phyloP scores from a whole-genome alignment of 2,888 invertebrate genomes.

The Theretra japonica region DNA sequence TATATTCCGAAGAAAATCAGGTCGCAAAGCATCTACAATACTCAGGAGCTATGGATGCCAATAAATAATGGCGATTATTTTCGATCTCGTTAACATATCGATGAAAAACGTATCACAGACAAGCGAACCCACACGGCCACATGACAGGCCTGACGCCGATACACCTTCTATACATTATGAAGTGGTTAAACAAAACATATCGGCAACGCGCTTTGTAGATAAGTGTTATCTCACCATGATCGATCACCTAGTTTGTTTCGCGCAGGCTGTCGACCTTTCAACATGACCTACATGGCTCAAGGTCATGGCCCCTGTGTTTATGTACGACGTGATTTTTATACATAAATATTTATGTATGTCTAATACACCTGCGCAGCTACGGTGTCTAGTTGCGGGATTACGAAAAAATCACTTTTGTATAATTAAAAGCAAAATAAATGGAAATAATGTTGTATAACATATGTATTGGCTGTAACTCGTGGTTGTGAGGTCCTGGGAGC shows the following conservation, averaged over 20 bases:
- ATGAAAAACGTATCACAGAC: too few species aligned
- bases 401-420: too few species aligned
- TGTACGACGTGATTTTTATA: not conserved
- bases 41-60: too few species aligned
- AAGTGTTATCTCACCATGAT: slow-evolving; percentile 14
- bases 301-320: not conserved
- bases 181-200: not conserved
- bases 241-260: not conserved
- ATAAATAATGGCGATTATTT: too few species aligned
- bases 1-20: too few species aligned
- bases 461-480: too few species aligned
- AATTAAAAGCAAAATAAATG: too few species aligned
- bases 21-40: too few species aligned
- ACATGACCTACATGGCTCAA: slow-evolving; percentile 18
- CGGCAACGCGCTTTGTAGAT: not conserved
- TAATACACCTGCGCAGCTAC: not conserved
- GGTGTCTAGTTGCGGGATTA: not conserved
- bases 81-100: too few species aligned
- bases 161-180: not conserved
- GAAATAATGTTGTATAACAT: too few species aligned
- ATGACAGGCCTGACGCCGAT: not conserved
- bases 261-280: slow-evolving; percentile 5
- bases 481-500: too few species aligned
- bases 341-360: not conserved
- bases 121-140: not conserved